phyloP scores from a whole-genome alignment of 2,888 invertebrate genomes.

The Argyra leucocephala region DNA sequence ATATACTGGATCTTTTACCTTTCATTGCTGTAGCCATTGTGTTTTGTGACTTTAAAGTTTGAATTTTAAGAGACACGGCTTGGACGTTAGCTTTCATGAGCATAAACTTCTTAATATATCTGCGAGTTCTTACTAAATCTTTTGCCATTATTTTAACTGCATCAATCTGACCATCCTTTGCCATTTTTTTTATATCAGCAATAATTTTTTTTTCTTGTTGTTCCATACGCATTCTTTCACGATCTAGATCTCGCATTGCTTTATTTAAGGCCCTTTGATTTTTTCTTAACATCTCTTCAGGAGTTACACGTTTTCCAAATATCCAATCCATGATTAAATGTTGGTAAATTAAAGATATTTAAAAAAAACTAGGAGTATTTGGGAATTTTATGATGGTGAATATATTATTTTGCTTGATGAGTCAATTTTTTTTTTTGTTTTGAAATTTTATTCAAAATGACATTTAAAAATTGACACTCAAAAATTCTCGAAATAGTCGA shows the following conservation, averaged over 20 bases:
- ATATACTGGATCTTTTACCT: conserved; percentile 43
- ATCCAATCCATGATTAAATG: conserved; percentile 70
- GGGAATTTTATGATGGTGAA: background rate
- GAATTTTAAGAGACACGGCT: conserved; percentile 93
- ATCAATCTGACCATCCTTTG: conserved; percentile 99
- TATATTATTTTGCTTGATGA: background rate
- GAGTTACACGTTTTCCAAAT: conserved; percentile 91
- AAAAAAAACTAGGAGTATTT: background rate
- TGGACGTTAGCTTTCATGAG: conserved; percentile 99
- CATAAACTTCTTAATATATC: conserved; percentile 96
- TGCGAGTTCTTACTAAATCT: conserved; percentile 90
- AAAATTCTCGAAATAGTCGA: too few relatives aligned
- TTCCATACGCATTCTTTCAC: conserved; percentile 91
- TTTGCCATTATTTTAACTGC: conserved; percentile 99
- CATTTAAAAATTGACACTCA: too few relatives aligned
- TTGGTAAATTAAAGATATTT: background rate
- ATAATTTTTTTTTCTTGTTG: conserved; percentile 99
- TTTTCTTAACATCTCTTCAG: conserved; percentile 95
- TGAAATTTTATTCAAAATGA: background rate
- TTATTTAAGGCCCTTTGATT: conserved; percentile 96
- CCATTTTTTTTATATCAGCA: conserved; percentile 94
- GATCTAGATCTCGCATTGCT: conserved; percentile 94
- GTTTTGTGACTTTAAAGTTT: conserved; percentile 94
- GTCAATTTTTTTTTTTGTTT: background rate
- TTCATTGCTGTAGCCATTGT: conserved; percentile 99